Percentiles rank a stretch among this genome's conserved stretches.
phyloP scores from a whole-genome alignment of 2,888 invertebrate species.

The Euproctis similis region DNA sequence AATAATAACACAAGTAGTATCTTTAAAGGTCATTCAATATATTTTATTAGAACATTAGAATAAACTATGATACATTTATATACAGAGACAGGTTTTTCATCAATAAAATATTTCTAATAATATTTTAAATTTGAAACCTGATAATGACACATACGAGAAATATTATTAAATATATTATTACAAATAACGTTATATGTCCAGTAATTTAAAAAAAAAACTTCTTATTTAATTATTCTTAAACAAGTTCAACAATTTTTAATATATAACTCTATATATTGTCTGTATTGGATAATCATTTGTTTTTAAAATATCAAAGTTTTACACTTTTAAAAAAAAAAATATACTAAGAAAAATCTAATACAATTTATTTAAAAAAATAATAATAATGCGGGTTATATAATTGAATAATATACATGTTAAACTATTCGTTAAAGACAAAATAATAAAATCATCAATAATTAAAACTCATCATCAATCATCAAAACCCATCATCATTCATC shows the following conservation, averaged over 20 bases:
- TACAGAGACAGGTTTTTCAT: slow-evolving; percentile 47
- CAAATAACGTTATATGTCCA: slow-evolving; percentile 5
- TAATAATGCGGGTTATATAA: slow-evolving; percentile 29
- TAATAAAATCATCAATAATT: too few species aligned
- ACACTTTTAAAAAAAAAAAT: slow-evolving; percentile 11
- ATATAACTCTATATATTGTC: slow-evolving; percentile 4
- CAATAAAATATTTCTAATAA: slow-evolving; percentile 26
- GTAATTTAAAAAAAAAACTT: slow-evolving; percentile 3
- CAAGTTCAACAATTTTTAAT: slow-evolving; percentile 4
- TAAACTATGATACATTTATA: slow-evolving; percentile 65
- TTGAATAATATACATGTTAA: slow-evolving; percentile 29
- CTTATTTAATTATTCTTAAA: slow-evolving; percentile 1
- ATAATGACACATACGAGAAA: slow-evolving; percentile 16
- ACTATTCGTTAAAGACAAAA: slow-evolving; percentile 17
- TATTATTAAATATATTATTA: slow-evolving; percentile 9
- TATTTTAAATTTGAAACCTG: slow-evolving; percentile 16
- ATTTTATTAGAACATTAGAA: slow-evolving; percentile 52
- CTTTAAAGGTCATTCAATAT: slow-evolving; percentile 52
- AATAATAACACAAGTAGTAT: background rate
- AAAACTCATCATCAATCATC: too few species aligned
- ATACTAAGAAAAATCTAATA: slow-evolving; percentile 20
- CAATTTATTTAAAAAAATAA: too few species aligned
- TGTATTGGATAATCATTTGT: slow-evolving; percentile 2
- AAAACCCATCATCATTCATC: slow-evolving; percentile 27
- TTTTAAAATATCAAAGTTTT: slow-evolving; percentile 12